Evolutionary conservation across 2,888 invertebrate species (phyloP), one percentile per base, ranked within the genome.

Genomic region (Neria commutata): DNA sequence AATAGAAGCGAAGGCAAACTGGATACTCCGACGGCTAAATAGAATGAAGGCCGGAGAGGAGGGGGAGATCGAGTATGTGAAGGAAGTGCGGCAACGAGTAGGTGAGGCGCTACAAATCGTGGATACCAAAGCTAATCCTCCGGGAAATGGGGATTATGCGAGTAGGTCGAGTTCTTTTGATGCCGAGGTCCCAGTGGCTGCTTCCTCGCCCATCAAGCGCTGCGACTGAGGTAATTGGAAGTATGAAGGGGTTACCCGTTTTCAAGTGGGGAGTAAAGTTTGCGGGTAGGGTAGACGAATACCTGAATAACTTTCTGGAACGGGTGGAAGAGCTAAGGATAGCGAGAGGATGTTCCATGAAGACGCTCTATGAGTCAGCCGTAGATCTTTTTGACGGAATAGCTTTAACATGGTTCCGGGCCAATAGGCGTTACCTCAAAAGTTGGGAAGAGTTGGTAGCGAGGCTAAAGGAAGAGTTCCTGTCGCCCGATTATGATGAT

Each of bases 401-500:
- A 8, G 29, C 29, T 29, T 29, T 29, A 29, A 11, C 11, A 8
- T 29, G 29, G 29, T 29, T 29, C 29, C 29, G 11, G 29, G 29
- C 29, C 6, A 29, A 29, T 29, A 29, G 11, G 11, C 29, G 6
- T 1, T 11, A n/a, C 1, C 21, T 48, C 14, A 40, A n/a, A 4
- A 25, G n/a, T 5, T 54, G 58, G 56, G 3, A 16, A n/a, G 16
- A 42, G 11, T 14, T 52, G 19, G 23, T 56, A 8, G 21, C n/a
- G 16, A 49, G 47, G 19, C 24, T 55, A 11, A 56, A 25, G 26
- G 48, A 23, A 11, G 54, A 58, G 21, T 58, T 58, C 26, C 24
- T 58, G 3, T 47, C 54, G n/a, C 47, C 45, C 5, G 58, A 34
- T 2, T 58, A 58, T 19, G 49, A 59, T 5, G 59, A 60, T 21